These are phyloP conservation scores for Conger conger DNA, from an alignment of 2,113 vertebrate genomes.

Conservation along the genomic window DNA sequence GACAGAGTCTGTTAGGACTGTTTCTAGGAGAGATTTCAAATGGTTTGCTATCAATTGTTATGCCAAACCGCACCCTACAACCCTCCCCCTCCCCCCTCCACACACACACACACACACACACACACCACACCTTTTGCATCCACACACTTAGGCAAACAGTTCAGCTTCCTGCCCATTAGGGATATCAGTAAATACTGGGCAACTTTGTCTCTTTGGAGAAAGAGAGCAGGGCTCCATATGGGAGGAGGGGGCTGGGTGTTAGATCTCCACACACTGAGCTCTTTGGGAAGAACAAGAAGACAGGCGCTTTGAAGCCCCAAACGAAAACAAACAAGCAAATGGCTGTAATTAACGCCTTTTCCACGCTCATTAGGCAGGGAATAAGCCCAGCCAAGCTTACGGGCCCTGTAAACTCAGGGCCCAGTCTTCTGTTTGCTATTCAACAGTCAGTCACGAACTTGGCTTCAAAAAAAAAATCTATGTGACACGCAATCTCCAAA, in stretches of 20 bases:
- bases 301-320: background rate
- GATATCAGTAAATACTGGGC: slow-evolving; percentile 20
- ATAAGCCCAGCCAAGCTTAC: background rate
- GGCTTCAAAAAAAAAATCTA: background rate
- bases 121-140: background rate
- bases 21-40: background rate
- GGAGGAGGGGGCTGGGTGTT: background rate
- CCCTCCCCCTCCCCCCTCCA: background rate
- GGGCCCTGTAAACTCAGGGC: background rate
- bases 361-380: slow-evolving; percentile 2
- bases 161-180: background rate
- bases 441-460: background rate
- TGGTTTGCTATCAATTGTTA: background rate
- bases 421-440: background rate
- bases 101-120: background rate
- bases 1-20: background rate
- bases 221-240: background rate
- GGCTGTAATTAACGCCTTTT: background rate
- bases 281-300: background rate
- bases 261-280: background rate
- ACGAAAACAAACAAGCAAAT: background rate
- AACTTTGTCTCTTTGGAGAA: slow-evolving; percentile 19
- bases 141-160: background rate
- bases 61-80: background rate
- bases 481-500: background rate